Conservation (phyloP, 1,140 invertebrate species). For the Drosophila nigrodunni region DNA sequence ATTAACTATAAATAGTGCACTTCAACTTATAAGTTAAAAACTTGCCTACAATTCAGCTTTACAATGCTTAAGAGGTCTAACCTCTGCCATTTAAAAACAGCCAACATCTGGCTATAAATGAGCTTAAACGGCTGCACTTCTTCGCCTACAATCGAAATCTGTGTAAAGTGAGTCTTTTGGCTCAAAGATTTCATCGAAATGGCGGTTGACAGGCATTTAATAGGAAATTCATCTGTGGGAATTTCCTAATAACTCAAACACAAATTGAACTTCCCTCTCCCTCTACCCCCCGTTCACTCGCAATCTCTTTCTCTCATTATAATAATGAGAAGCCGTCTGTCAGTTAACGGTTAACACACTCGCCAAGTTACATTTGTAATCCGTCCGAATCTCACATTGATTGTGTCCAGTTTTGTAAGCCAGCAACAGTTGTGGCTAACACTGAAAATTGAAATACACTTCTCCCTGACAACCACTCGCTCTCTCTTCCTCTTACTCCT, state of each 20-base stretch:
- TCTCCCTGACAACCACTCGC: neutral
- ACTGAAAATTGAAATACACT: conserved; percentile 1
- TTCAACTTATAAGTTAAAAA: too few species aligned
- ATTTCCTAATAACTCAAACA: conserved; percentile 12
- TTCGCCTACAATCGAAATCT: neutral
- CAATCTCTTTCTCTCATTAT: conserved; percentile 5
- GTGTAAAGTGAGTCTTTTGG: neutral
- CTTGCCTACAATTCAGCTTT: too few species aligned
- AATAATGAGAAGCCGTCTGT: conserved; percentile 9
- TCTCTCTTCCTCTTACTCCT: neutral
- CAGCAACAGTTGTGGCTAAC: conserved; percentile 24
- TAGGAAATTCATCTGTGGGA: conserved; percentile 8
- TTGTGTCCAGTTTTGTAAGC: conserved; percentile 23
- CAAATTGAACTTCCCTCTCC: neutral
- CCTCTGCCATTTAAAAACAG: too few species aligned
- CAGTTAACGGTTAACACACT: neutral
- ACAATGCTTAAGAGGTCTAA: too few species aligned
- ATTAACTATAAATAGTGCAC: too few species aligned
- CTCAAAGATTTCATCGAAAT: conserved; percentile 23
- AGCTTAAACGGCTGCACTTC: neutral
- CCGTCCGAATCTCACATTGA: conserved; percentile 21
- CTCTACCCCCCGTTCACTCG: neutral
- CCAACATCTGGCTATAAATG: too few species aligned
- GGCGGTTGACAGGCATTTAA: conserved; percentile 6
- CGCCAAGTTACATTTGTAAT: conserved; percentile 17